Percentiles rank a stretch among this genome's conserved stretches.
Conservation (phyloP, 2,888 invertebrate genomes). For the Leptothorax acervorum region DNA sequence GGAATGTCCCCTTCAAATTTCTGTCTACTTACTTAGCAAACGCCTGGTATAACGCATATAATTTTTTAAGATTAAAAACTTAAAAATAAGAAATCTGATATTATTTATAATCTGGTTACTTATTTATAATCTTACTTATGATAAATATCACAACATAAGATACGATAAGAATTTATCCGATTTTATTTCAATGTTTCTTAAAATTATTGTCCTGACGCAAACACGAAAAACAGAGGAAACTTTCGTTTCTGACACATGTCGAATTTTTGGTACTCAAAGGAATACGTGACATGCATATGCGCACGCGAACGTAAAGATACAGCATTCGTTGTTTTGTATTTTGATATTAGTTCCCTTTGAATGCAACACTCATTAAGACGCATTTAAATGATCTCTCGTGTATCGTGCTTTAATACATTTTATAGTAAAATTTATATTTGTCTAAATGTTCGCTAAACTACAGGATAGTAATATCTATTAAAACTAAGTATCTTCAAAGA, state of each 20-base stretch:
- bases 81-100: not conserved
- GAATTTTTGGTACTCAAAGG: slow-evolving; percentile 34
- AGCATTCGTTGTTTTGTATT: slow-evolving; percentile 12
- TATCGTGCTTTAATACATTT: slow-evolving; percentile 15
- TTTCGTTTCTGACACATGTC: not conserved
- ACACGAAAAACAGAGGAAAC: not conserved
- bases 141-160: not conserved
- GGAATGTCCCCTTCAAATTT: no score
- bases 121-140: not conserved
- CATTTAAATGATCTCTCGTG: slow-evolving; percentile 10
- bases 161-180: not conserved
- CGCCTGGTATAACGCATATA: not conserved
- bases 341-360: slow-evolving; percentile 7
- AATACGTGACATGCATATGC: slow-evolving; percentile 23
- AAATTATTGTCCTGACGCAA: not conserved
- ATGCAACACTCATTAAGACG: not conserved
- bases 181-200: slow-evolving; percentile 1
- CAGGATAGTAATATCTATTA: not conserved
- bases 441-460: slow-evolving; percentile 10
- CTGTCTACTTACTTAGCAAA: no score
- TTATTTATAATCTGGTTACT: not conserved
- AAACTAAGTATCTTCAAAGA: not conserved
- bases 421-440: not conserved
- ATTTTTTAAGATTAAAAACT: not conserved
- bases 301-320: slow-evolving; percentile 10